Evolutionary conservation across 2,797 vertebrate genomes (phyloP).

Genomic region (Linurgus olivaceus): DNA sequence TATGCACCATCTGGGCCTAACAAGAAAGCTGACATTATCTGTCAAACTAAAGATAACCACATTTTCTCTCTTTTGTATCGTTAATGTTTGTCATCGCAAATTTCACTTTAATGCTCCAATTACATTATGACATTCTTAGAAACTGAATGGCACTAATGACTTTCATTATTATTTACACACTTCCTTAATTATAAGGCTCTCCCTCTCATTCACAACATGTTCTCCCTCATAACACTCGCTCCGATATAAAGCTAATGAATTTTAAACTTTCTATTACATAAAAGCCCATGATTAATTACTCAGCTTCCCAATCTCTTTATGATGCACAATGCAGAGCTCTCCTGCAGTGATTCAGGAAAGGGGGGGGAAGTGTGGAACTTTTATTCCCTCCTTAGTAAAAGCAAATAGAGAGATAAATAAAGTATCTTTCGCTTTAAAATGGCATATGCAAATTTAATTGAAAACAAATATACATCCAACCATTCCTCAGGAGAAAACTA

Average conservation of each 20-base stretch:
- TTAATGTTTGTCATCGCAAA: conserved; percentile 76
- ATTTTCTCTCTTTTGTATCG: conserved; percentile 68
- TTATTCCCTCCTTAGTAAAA: conserved; percentile 31
- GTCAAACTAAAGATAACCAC: conserved; percentile 74
- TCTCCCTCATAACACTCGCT: conserved; percentile 56
- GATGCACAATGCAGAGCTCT: conserved; percentile 24
- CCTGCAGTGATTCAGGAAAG: conserved; percentile 14
- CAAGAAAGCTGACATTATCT: conserved; percentile 69
- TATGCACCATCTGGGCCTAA: conserved; percentile 70
- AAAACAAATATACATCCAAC: conserved; percentile 64
- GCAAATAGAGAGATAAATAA: conserved; percentile 44
- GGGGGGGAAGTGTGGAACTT: conserved; percentile 15
- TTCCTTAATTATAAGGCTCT: conserved; percentile 79
- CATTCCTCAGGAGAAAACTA: conserved; percentile 48
- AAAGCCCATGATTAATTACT: conserved; percentile 77
- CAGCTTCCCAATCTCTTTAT: conserved; percentile 42
- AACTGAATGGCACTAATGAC: conserved; percentile 78
- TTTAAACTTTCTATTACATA: conserved; percentile 73
- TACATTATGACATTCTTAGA: conserved; percentile 79
- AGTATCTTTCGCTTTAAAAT: conserved; percentile 45
- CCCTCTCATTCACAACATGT: conserved; percentile 71
- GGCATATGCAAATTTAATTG: conserved; percentile 63
- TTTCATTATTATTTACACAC: conserved; percentile 83
- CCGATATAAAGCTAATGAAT: conserved; percentile 73
- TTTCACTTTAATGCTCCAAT: conserved; percentile 79